phyloP scores from a whole-genome alignment of 1,140 invertebrate species.

The Mactra quadrangularis region DNA sequence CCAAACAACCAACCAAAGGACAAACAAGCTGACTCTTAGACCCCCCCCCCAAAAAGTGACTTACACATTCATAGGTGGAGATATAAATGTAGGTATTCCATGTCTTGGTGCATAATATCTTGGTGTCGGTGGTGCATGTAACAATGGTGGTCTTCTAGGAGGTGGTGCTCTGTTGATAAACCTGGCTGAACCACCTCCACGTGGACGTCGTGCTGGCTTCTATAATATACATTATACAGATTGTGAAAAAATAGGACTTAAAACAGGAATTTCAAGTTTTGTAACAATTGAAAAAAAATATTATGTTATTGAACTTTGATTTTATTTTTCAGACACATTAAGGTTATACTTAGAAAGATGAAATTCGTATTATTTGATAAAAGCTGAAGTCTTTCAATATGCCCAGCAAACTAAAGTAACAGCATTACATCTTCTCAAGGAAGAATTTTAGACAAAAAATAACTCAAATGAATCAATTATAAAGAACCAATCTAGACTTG shows the following conservation, averaged over 20 bases:
- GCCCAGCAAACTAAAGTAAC: background rate
- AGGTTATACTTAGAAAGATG: background rate
- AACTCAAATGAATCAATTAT: too few relatives aligned
- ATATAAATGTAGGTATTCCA: conserved; percentile 39
- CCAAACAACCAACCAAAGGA: too few relatives aligned
- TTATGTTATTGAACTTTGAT: background rate
- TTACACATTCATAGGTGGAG: background rate
- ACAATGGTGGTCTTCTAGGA: background rate
- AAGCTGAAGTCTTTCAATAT: background rate
- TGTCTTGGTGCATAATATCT: background rate
- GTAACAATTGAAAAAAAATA: background rate
- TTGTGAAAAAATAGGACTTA: background rate
- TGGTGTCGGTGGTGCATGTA: conserved; percentile 10
- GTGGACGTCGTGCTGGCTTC: conserved; percentile 28
- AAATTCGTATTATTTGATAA: background rate
- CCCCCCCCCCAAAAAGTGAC: too few relatives aligned
- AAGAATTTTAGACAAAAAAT: too few relatives aligned
- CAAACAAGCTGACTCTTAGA: too few relatives aligned
- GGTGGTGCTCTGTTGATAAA: background rate
- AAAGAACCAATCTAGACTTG: too few relatives aligned
- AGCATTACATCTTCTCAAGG: too few relatives aligned
- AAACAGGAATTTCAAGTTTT: background rate
- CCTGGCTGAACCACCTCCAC: conserved; percentile 8
- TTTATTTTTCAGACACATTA: background rate
- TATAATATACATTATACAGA: background rate